These are phyloP conservation scores for Anableps anableps DNA, from an alignment of 2,797 vertebrate genomes.

Conservation along the genomic window DNA sequence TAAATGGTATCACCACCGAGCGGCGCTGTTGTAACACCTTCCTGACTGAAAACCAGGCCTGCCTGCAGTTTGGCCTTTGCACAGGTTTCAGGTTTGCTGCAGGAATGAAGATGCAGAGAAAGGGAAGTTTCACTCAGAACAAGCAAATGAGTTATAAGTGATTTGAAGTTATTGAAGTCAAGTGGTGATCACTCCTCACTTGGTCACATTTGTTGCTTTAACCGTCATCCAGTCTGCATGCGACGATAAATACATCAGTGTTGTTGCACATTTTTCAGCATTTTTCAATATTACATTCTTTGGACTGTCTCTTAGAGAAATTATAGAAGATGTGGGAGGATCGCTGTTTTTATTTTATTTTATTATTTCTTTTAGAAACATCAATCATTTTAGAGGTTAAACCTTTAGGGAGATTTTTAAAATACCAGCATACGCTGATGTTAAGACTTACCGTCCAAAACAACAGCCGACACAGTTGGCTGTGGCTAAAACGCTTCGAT, in stretches of 20 bases:
- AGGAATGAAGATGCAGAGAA: neutral
- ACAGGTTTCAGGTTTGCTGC: slow-evolving; percentile 4
- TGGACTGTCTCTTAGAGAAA: neutral
- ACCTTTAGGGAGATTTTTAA: neutral
- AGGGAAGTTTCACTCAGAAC: neutral
- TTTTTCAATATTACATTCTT: neutral
- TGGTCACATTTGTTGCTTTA: neutral
- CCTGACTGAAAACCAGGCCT: neutral
- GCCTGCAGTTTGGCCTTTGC: neutral
- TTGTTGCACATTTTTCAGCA: neutral
- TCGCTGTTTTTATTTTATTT: neutral
- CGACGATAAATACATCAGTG: neutral
- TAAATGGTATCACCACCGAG: slow-evolving; percentile 52
- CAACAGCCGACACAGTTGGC: neutral
- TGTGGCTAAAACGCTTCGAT: slow-evolving; percentile 9
- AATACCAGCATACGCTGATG: neutral
- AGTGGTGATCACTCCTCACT: neutral
- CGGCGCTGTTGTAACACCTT: slow-evolving; percentile 69
- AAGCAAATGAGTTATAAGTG: no score
- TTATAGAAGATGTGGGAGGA: neutral
- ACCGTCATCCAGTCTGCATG: neutral
- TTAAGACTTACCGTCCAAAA: neutral
- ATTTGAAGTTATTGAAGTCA: neutral
- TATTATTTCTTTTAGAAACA: neutral
- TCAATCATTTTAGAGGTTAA: neutral